Conservation (phyloP, 2,113 vertebrate species). For the Oenanthe melanoleuca region DNA sequence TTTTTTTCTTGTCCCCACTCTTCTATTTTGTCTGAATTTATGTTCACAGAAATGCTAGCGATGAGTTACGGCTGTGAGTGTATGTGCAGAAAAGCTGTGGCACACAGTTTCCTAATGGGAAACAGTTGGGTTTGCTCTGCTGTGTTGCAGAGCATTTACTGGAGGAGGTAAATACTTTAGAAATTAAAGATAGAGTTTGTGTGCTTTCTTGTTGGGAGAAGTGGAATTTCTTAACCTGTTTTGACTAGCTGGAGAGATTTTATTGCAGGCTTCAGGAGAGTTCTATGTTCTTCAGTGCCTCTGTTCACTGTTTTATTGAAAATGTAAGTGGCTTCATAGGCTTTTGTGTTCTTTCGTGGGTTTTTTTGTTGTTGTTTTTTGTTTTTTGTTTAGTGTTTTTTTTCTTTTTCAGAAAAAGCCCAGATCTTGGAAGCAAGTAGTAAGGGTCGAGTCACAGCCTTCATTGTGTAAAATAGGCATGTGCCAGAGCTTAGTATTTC, state of each 20-base stretch:
- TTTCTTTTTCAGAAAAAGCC: not conserved
- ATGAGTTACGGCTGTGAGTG: not conserved
- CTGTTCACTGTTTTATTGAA: fast-evolving
- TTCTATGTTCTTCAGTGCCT: not conserved
- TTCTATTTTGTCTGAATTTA: not conserved
- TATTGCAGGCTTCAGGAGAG: not conserved
- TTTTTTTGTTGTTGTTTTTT: not conserved
- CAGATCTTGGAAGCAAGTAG: not conserved
- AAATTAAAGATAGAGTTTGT: not conserved
- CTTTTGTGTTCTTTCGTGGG: not conserved
- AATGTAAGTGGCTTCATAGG: fast-evolving
- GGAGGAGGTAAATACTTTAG: not conserved
- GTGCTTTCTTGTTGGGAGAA: not conserved
- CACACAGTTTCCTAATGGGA: not conserved
- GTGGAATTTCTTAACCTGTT: not conserved
- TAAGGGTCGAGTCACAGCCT: not conserved
- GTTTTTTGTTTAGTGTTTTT: too few relatives aligned
- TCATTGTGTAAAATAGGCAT: not conserved
- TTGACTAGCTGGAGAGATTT: not conserved
- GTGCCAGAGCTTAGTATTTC: not conserved
- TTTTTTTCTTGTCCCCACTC: not conserved
- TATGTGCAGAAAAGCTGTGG: not conserved
- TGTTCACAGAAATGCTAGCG: not conserved
- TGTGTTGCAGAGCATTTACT: not conserved
- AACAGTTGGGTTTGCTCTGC: not conserved